These are phyloP conservation scores for Campoletis sonorensis DNA, from an alignment of 1,140 invertebrate species.

Conservation along the genomic window DNA sequence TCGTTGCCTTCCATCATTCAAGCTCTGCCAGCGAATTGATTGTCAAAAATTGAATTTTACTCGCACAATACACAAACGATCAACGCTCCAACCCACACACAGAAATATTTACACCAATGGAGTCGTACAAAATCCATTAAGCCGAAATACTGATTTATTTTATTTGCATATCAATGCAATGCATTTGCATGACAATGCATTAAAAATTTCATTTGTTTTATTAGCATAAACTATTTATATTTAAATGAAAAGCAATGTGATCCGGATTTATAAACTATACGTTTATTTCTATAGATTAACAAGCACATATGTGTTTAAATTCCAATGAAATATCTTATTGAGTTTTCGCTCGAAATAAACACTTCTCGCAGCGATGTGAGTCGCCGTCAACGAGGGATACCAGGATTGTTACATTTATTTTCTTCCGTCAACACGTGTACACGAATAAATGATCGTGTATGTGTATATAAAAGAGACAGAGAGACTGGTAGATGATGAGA, in stretches of 20 bases:
- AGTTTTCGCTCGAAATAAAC: conserved; percentile 16
- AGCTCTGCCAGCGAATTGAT: not conserved
- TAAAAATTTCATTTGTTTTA: not conserved
- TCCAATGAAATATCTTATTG: not conserved
- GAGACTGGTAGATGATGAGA: conserved; percentile 25
- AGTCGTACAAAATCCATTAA: not conserved
- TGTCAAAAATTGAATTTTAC: not conserved
- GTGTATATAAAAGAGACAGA: not conserved
- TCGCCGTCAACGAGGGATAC: conserved; percentile 1
- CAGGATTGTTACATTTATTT: conserved; percentile 34
- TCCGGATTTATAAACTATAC: not conserved
- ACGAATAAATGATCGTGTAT: not conserved
- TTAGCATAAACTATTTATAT: not conserved
- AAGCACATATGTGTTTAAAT: no score
- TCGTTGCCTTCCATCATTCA: not conserved
- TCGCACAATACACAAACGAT: no score
- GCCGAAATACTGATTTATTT: not conserved
- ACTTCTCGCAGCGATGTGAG: not conserved
- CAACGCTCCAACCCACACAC: no score
- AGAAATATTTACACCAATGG: no score
- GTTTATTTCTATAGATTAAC: not conserved
- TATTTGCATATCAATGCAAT: not conserved
- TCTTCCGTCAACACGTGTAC: conserved; percentile 37
- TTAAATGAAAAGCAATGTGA: not conserved
- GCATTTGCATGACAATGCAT: conserved; percentile 14